These are phyloP conservation scores for Fulica atra DNA, from an alignment of 2,113 vertebrate species.

Conservation along the genomic window DNA sequence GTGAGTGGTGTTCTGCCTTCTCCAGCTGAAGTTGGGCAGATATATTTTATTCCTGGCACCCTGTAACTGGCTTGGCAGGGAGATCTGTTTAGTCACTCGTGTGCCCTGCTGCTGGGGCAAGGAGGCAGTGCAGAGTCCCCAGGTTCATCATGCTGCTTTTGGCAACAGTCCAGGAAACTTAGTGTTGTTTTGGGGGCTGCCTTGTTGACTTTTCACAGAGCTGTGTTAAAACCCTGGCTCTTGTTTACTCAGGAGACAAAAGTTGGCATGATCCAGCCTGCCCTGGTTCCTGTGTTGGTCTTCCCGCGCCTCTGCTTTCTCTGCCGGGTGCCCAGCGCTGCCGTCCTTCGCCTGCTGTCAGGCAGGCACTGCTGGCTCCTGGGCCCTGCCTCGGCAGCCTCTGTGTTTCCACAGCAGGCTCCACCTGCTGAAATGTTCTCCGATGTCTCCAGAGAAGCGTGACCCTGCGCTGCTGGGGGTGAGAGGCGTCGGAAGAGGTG, in stretches of 20 bases:
- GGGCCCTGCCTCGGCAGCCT: not conserved
- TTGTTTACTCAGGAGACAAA: not conserved
- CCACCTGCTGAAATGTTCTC: not conserved
- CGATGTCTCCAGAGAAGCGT: not conserved
- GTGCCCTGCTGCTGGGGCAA: not conserved
- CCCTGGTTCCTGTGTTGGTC: not conserved
- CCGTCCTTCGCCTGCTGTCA: not conserved
- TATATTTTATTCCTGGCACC: not conserved
- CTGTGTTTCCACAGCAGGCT: not conserved
- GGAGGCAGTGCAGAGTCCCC: not conserved
- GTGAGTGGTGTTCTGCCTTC: not conserved
- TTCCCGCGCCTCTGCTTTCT: not conserved
- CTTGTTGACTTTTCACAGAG: conserved; percentile 43
- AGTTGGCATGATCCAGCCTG: conserved; percentile 11
- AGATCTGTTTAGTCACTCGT: not conserved
- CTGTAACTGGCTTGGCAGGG: not conserved
- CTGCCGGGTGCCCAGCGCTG: not conserved
- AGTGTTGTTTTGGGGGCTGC: not conserved
- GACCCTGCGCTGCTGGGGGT: not conserved
- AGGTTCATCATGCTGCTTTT: not conserved
- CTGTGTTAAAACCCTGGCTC: conserved; percentile 14
- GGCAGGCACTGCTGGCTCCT: not conserved
- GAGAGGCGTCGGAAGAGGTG: not conserved
- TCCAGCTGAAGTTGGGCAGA: not conserved
- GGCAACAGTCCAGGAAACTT: not conserved